Evolutionary conservation across 2,888 invertebrate genomes (phyloP), one percentile per base, ranked within the genome.

Genomic region (Pollenia griseotomentosa): DNA sequence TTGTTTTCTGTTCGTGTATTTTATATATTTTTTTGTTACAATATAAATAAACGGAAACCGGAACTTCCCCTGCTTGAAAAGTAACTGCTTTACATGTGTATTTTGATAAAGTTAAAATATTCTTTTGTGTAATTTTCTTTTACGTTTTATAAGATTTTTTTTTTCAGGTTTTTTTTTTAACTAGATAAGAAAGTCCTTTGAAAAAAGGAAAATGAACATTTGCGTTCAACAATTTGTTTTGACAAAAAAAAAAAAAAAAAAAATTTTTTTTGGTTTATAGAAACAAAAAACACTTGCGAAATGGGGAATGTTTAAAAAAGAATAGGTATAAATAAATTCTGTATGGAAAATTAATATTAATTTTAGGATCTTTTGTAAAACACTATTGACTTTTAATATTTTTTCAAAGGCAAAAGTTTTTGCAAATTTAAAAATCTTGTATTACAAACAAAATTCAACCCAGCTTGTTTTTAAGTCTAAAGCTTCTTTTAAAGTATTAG

Each of bases 71-170:
- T 59, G 23, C 75, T 61, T 65, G 59, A 70, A 57, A 73, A 82
- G 33, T 71, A 82, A 71, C 81, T 85, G 75, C 48, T 81, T 79
- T 79, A 84, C 77, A 81, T 81, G 70, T 70, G 61, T 59, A 63
- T 75, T 81, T 63, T 55, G 74, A 55, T 73, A 80, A 80, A 85
- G 61, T 75, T 63, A 70, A 80, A 75, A 74, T 75, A 75, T 75
- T 85, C 68, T 70, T 74, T 81, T 85, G 53, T 79, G 23, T 33
- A 44, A 9, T 55, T 71, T 71, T 59, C 48, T 79, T 53, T 71
- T 33, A 42, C 2, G 53, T 40, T n/a, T 44, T 48, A 19, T 16
- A 23, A 16, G 11, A 12, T 6, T 66, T 57, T 53, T 57, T 6
- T 7, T 48, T 70, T 55, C 23, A 6, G 3, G n/a, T n/a, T n/a